A percentile compares a stretch with the other conserved stretches of the same genome.
These are phyloP conservation scores for Neodiprion lecontei DNA, from an alignment of 1,140 invertebrate genomes.

Conservation along the genomic window DNA sequence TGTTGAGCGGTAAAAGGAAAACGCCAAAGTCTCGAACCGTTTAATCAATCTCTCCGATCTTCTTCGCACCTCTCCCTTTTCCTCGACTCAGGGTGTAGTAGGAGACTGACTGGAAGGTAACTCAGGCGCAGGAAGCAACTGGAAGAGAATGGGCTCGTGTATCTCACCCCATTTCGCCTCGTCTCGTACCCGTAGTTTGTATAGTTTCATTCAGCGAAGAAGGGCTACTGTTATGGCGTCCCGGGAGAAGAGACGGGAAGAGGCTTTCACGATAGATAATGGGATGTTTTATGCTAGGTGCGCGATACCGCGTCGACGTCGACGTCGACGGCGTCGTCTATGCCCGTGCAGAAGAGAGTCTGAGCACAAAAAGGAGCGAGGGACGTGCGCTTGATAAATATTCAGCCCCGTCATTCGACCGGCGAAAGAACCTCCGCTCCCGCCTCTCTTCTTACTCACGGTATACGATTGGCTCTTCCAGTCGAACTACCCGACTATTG, in stretches of 20 bases:
- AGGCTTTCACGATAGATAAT: slow-evolving; percentile 35
- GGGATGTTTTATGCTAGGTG: slow-evolving; percentile 33
- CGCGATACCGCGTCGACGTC: slow-evolving; percentile 24
- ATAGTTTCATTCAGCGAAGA: slow-evolving; percentile 14
- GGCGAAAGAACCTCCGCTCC: background rate
- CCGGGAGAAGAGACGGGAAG: background rate
- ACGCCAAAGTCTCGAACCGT: slow-evolving; percentile 35
- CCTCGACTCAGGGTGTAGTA: background rate
- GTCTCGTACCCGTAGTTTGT: background rate
- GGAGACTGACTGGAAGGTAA: too few species aligned
- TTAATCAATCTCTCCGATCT: slow-evolving; percentile 38
- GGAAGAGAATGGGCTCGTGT: background rate
- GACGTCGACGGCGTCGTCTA: slow-evolving; percentile 16
- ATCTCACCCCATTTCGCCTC: background rate
- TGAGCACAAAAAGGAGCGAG: background rate
- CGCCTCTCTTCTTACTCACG: background rate
- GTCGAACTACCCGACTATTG: background rate
- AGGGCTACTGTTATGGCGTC: background rate
- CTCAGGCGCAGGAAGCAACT: background rate
- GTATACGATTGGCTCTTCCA: background rate
- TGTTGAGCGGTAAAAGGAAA: slow-evolving; percentile 39
- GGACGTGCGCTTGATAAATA: slow-evolving; percentile 36
- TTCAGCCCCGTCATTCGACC: slow-evolving; percentile 30
- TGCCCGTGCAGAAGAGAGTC: background rate
- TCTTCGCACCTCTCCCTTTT: slow-evolving; percentile 18